Conservation (phyloP, 1,140 invertebrate species). For the Hycleus cichorii region DNA sequence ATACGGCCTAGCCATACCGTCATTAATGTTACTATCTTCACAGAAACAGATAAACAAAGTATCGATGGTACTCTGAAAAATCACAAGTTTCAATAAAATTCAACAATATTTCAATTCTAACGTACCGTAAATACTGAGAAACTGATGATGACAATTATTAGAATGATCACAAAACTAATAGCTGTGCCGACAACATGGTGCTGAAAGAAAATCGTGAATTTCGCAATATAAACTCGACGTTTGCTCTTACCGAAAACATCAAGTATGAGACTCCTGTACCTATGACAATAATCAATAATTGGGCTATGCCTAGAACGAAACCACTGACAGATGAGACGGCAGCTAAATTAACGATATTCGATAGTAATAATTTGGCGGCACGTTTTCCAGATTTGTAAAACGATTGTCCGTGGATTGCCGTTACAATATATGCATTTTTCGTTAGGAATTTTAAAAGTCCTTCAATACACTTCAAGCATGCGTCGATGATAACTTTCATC, state of each 20-base stretch:
- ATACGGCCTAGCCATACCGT: slow-evolving; percentile 63
- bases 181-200: background rate
- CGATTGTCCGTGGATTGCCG: slow-evolving; percentile 59
- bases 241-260: background rate
- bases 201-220: background rate
- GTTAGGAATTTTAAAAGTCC: slow-evolving; percentile 59
- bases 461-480: slow-evolving; percentile 51
- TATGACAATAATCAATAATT: slow-evolving; percentile 1
- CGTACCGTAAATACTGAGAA: slow-evolving; percentile 4
- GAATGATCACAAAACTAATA: background rate
- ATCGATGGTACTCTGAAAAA: slow-evolving; percentile 72
- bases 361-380: background rate
- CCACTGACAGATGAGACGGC: slow-evolving; percentile 1
- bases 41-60: slow-evolving; percentile 79
- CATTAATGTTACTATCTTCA: slow-evolving; percentile 67
- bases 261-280: background rate
- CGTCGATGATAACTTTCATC: background rate
- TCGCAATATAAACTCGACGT: background rate
- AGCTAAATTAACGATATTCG: background rate
- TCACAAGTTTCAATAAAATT: background rate
- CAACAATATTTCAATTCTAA: background rate
- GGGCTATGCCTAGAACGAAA: background rate
- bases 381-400: slow-evolving; percentile 45
- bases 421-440: slow-evolving; percentile 62
- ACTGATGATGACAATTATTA: background rate